Evolutionary conservation across 2,113 vertebrate species (phyloP).

Genomic region (Tachycineta bicolor): DNA sequence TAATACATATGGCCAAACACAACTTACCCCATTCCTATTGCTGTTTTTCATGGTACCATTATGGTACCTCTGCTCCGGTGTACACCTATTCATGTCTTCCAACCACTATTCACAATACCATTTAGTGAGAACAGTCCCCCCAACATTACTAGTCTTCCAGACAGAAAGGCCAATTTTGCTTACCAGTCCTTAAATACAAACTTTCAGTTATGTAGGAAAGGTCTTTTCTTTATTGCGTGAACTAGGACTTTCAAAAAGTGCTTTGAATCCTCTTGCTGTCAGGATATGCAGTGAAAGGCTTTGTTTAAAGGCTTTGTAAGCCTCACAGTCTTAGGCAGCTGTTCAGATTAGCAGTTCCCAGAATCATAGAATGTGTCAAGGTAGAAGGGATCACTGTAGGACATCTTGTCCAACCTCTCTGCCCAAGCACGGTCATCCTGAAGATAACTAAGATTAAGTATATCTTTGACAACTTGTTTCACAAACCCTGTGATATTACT

Average conservation of each 20-base stretch:
- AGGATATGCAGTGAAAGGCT: background rate
- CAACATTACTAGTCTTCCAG: background rate
- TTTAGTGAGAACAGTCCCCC: fast-evolving
- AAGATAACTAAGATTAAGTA: background rate
- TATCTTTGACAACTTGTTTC: background rate
- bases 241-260: background rate
- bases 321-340: background rate
- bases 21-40: background rate
- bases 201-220: background rate
- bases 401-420: background rate
- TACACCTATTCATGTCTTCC: background rate
- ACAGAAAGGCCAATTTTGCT: background rate
- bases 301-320: background rate
- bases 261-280: background rate
- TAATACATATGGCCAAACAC: background rate
- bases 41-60: background rate
- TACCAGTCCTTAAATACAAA: background rate
- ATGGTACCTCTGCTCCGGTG: background rate
- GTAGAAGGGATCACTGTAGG: background rate
- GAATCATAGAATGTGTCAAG: background rate
- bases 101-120: background rate
- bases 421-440: background rate
- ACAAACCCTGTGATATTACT: background rate
- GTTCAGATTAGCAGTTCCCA: background rate
- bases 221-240: background rate